Conservation (phyloP, 2,797 vertebrate species). For the Lithobates pipiens region DNA sequence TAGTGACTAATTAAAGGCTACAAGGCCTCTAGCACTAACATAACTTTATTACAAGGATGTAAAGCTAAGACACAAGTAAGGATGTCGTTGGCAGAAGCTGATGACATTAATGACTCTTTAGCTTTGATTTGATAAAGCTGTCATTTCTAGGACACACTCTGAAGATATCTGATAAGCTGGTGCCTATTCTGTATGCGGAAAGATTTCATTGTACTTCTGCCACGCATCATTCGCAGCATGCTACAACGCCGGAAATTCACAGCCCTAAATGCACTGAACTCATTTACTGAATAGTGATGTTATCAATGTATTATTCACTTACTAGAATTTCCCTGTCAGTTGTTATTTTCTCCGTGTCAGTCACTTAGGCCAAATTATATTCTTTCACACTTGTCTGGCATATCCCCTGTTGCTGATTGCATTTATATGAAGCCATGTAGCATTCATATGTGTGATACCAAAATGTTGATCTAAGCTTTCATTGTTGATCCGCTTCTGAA, state of each 20-base stretch:
- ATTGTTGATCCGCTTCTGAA: too few relatives aligned
- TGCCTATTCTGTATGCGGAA: not conserved
- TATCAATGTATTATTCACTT: not conserved
- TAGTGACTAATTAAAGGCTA: not conserved
- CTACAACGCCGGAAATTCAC: not conserved
- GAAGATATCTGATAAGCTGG: constrained; percentile 6
- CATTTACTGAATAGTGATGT: not conserved
- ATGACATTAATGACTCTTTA: constrained; percentile 3
- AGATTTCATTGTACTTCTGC: not conserved
- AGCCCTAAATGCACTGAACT: not conserved
- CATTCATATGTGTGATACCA: too few relatives aligned
- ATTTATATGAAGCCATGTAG: too few relatives aligned
- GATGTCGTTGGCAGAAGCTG: not conserved
- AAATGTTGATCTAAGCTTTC: too few relatives aligned
- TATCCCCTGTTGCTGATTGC: not conserved
- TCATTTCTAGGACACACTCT: not conserved
- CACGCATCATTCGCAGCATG: not conserved
- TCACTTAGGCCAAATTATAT: too few relatives aligned
- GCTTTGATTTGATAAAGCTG: constrained; percentile 1
- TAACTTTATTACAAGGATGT: not conserved
- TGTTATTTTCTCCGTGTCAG: not conserved
- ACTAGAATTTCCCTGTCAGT: not conserved
- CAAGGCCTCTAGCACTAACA: not conserved
- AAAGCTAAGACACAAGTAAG: not conserved
- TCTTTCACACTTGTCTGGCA: not conserved